Evolutionary conservation across 1,140 invertebrate genomes (phyloP).

Genomic region (Bradynema listronoti): DNA sequence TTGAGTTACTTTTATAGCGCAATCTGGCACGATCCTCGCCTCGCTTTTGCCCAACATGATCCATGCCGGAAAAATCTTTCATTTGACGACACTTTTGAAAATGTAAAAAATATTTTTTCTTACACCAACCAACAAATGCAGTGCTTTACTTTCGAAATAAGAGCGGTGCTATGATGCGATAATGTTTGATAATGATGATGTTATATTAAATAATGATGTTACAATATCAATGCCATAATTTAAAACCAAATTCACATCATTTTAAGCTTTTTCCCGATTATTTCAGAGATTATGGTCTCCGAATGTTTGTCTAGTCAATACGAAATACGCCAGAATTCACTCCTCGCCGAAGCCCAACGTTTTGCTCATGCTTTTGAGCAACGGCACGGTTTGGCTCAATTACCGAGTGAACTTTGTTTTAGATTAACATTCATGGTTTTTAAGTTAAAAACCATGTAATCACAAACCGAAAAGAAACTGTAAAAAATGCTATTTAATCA

Average conservation of each 20-base stretch:
- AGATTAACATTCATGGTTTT: no score
- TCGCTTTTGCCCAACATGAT: constrained; percentile 54
- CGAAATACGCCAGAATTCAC: constrained; percentile 48
- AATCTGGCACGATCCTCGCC: constrained; percentile 52
- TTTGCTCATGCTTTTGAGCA: constrained; percentile 51
- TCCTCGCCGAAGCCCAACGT: constrained; percentile 54
- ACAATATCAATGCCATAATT: no score
- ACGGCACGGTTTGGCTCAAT: constrained; percentile 57
- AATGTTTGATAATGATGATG: no score
- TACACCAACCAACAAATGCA: no score
- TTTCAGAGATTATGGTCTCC: constrained; percentile 51
- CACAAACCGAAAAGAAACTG: no score
- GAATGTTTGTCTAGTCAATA: constrained; percentile 57
- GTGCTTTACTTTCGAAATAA: no score
- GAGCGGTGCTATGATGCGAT: no score
- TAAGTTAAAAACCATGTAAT: no score
- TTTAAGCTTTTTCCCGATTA: constrained; percentile 8
- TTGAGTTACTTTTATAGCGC: constrained; percentile 45
- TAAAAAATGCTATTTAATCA: no score
- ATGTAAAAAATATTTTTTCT: no score
- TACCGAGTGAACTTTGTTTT: constrained; percentile 41
- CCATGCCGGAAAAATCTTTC: constrained; percentile 51
- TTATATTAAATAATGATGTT: no score
- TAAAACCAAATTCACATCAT: neutral
- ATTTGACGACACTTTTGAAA: constrained; percentile 57